Evolutionary conservation across 2,888 invertebrate genomes (phyloP).

Genomic region (Tetragonula carbonaria): DNA sequence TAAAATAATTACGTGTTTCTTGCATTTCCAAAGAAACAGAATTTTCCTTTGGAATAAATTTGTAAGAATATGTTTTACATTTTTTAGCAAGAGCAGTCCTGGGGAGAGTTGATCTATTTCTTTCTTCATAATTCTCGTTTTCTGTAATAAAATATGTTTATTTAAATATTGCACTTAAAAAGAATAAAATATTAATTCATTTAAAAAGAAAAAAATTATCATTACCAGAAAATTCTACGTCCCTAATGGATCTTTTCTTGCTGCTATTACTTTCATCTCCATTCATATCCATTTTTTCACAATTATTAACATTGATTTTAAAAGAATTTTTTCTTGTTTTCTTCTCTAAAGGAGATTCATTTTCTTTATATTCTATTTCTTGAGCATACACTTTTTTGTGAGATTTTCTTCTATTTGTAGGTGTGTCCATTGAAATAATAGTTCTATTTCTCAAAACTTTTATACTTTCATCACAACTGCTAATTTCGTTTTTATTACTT

Average conservation of each 20-base stretch:
- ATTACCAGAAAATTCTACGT: constrained; percentile 67
- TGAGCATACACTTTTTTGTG: background rate
- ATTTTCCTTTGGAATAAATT: constrained; percentile 29
- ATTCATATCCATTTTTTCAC: background rate
- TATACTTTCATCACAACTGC: background rate
- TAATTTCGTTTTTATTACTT: constrained; percentile 1
- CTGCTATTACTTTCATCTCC: constrained; percentile 3
- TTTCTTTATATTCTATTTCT: constrained; percentile 35
- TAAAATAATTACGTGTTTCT: constrained; percentile 55
- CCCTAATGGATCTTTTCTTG: constrained; percentile 64
- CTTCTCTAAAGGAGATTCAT: constrained; percentile 34
- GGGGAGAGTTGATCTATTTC: constrained; percentile 55
- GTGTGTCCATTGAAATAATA: constrained; percentile 33
- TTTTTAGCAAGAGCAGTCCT: constrained; percentile 63
- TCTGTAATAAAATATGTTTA: constrained; percentile 55
- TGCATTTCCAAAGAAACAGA: constrained; percentile 59
- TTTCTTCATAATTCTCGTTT: constrained; percentile 51
- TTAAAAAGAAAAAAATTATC: background rate
- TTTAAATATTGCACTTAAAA: constrained; percentile 2
- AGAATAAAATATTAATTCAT: background rate
- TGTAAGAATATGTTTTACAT: constrained; percentile 3
- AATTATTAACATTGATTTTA: background rate
- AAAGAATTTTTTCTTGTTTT: constrained; percentile 34
- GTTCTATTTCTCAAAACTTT: constrained; percentile 66
- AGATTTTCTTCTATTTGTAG: constrained; percentile 38